Evolutionary conservation across 2,113 vertebrate species (phyloP).

Genomic region (Rhineura floridana): DNA sequence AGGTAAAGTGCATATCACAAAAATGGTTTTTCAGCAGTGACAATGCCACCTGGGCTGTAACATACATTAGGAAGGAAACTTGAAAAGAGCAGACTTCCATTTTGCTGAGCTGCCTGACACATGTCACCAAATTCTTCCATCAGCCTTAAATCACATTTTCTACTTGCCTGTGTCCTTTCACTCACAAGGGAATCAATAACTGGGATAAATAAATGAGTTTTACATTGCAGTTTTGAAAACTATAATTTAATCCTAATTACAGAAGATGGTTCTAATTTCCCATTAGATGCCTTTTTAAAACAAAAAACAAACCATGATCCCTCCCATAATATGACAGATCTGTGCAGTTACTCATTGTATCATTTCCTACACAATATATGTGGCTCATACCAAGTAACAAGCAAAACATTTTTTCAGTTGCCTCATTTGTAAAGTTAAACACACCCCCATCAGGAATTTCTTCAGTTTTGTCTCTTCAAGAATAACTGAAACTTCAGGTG

Average conservation of each 20-base stretch:
- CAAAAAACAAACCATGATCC: too few relatives aligned
- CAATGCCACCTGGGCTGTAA: not conserved
- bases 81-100: not conserved
- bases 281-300: not conserved
- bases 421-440: too few relatives aligned
- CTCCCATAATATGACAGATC: too few relatives aligned
- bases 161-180: not conserved
- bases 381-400: too few relatives aligned
- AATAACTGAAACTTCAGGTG: too few relatives aligned
- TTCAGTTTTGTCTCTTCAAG: too few relatives aligned
- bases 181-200: conserved; percentile 6
- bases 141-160: conserved; percentile 15
- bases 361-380: too few relatives aligned
- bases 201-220: not conserved
- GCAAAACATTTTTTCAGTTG: too few relatives aligned
- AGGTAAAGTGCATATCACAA: not conserved
- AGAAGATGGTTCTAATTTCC: not conserved
- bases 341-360: too few relatives aligned
- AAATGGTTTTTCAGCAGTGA: not conserved
- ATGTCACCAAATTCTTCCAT: conserved; percentile 7
- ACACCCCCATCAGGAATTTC: too few relatives aligned
- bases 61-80: conserved; percentile 11
- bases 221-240: not conserved
- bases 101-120: conserved; percentile 1
- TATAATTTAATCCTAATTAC: not conserved